Evolutionary conservation across 2,113 vertebrate species (phyloP).

Genomic region (Gadus macrocephalus): DNA sequence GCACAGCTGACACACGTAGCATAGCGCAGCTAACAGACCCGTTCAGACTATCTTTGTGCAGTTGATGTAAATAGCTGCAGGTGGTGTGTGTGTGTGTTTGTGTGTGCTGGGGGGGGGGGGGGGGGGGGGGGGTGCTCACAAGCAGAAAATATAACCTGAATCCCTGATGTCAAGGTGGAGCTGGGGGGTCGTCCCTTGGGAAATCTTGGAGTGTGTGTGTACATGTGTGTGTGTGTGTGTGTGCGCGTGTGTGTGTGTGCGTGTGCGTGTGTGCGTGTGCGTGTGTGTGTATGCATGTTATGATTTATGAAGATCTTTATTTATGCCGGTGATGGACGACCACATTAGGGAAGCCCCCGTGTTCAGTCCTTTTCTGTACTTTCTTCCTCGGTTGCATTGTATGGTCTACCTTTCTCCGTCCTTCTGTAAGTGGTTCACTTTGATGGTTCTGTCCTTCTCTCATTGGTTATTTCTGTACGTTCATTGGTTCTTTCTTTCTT

Average conservation of each 20-base stretch:
- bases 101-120: not conserved
- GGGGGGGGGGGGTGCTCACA: too few relatives aligned
- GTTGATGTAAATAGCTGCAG: too few relatives aligned
- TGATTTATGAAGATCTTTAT: constrained; percentile 57
- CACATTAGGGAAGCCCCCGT: constrained; percentile 31
- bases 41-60: too few relatives aligned
- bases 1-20: too few relatives aligned
- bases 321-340: constrained; percentile 52
- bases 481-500: too few relatives aligned
- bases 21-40: too few relatives aligned
- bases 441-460: not conserved
- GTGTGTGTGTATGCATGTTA: constrained; percentile 11
- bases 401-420: not conserved
- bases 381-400: constrained; percentile 2
- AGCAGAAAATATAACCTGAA: not conserved
- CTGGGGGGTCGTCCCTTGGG: constrained; percentile 30
- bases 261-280: not conserved
- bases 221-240: constrained; percentile 8
- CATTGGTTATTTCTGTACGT: constrained; percentile 3
- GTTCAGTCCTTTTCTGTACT: not conserved
- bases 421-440: not conserved
- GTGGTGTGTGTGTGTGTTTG: constrained; percentile 4
- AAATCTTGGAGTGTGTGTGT: constrained; percentile 28
- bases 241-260: not conserved
- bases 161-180: constrained; percentile 21